Conservation (phyloP, 2,888 invertebrate species). For the Ophion ellenae region DNA sequence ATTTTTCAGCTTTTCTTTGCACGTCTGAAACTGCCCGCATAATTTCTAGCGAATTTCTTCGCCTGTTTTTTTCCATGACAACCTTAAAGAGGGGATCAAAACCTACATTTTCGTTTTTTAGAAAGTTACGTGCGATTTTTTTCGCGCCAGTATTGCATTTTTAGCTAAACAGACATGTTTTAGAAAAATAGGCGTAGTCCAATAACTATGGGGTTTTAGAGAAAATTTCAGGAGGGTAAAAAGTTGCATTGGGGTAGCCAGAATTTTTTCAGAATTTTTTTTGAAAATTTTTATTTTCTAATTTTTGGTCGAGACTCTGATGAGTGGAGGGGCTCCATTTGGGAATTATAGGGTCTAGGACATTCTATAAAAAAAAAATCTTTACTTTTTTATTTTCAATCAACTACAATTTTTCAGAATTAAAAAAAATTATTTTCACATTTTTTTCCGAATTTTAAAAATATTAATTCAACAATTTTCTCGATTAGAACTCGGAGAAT, state of each 20-base stretch:
- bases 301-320: no score
- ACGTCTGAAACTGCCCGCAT: background rate
- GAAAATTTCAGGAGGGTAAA: background rate
- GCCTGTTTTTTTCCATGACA: background rate
- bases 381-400: no score
- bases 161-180: background rate
- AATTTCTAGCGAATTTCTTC: background rate
- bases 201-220: background rate
- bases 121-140: slow-evolving; percentile 12
- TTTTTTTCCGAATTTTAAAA: no score
- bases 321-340: no score
- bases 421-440: no score
- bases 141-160: background rate
- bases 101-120: slow-evolving; percentile 7
- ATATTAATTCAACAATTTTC: no score
- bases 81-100: background rate
- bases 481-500: no score
- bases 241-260: background rate
- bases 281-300: background rate
- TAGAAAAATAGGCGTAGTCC: background rate
- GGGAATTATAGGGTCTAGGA: no score
- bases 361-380: no score
- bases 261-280: background rate
- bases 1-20: background rate
- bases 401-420: no score